Conservation (phyloP, 1,140 invertebrate genomes). For the Calephelis nemesis region DNA sequence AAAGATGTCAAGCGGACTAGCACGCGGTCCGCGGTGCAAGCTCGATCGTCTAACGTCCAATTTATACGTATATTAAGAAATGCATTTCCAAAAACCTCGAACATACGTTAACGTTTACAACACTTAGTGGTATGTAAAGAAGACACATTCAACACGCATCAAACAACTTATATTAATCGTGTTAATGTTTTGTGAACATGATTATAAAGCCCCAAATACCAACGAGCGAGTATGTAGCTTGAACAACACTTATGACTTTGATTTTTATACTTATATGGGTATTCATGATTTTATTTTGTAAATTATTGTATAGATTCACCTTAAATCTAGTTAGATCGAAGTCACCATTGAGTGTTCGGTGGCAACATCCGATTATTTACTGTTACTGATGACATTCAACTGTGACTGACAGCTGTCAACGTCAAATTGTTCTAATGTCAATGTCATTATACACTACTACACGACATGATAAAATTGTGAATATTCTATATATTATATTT, state of each 20-base stretch:
- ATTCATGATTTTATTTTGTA: no score
- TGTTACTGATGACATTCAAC: no score
- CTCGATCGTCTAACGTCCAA: constrained; percentile 59
- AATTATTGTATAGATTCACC: no score
- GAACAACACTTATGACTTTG: not conserved
- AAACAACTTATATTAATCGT: constrained; percentile 60
- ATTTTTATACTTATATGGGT: not conserved
- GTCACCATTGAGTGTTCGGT: no score
- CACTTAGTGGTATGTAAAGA: constrained; percentile 68
- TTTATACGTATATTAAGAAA: constrained; percentile 73
- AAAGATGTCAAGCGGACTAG: constrained; percentile 65
- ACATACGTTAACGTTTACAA: constrained; percentile 66
- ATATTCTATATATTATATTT: no score
- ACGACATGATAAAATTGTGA: no score
- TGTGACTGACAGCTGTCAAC: no score
- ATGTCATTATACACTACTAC: no score
- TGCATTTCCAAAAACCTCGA: constrained; percentile 68
- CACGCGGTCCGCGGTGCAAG: constrained; percentile 69
- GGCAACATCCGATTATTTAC: no score
- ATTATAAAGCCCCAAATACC: constrained; percentile 15
- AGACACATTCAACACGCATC: constrained; percentile 73
- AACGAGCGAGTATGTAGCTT: not conserved
- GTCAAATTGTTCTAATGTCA: no score
- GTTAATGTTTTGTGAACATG: constrained; percentile 37
- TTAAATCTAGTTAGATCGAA: no score